phyloP scores from a whole-genome alignment of 2,797 vertebrate species.

The Rhinella marina region DNA sequence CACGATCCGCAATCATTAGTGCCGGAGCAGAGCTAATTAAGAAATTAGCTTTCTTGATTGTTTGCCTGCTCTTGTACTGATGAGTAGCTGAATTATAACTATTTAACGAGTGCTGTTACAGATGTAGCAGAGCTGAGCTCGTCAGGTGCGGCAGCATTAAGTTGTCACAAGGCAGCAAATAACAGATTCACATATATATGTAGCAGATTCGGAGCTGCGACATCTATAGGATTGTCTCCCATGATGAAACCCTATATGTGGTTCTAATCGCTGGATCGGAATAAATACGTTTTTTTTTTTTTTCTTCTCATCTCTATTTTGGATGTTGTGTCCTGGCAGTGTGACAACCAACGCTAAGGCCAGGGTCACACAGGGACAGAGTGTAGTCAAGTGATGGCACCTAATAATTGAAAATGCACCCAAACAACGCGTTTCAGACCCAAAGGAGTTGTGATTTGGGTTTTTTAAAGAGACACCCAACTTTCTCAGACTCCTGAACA shows the following conservation, averaged over 20 bases:
- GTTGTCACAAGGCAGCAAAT: background rate
- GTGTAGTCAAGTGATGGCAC: background rate
- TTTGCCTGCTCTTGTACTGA: slow-evolving; percentile 86
- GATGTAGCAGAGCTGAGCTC: background rate
- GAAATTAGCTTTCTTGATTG: slow-evolving; percentile 92
- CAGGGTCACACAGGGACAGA: background rate
- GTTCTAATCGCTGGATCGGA: too few species aligned
- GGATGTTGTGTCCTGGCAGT: background rate
- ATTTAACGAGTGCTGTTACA: slow-evolving; percentile 74
- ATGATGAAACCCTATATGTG: too few species aligned
- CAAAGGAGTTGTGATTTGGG: too few species aligned
- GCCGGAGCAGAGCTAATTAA: slow-evolving; percentile 91
- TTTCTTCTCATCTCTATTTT: background rate
- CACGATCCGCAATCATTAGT: slow-evolving; percentile 92
- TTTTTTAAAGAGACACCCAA: too few species aligned
- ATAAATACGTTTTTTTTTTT: background rate
- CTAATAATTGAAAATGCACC: too few species aligned
- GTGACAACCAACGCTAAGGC: background rate
- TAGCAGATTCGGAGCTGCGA: background rate
- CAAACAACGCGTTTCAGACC: too few species aligned
- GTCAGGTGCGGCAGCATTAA: background rate
- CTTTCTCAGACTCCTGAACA: too few species aligned
- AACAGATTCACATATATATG: background rate
- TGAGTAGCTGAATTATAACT: slow-evolving; percentile 86
- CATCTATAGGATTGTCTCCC: background rate